phyloP scores from a whole-genome alignment of 2,888 invertebrate species.

The Scaptomyza caliginosa region DNA sequence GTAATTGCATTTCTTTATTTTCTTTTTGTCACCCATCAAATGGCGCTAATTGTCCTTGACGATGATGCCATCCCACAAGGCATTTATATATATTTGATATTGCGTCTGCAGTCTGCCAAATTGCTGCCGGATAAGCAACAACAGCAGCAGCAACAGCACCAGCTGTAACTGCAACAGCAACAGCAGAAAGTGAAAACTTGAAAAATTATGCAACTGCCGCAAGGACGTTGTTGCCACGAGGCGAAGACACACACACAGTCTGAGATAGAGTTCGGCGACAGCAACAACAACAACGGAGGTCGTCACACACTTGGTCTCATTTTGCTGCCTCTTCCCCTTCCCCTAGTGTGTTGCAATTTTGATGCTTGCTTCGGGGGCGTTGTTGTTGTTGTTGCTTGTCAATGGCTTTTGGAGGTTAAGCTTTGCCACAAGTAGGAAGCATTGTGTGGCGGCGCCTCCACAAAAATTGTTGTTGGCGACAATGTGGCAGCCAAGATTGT shows the following conservation, averaged over 20 bases:
- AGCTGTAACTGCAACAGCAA: constrained; percentile 22
- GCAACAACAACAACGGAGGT: constrained; percentile 53
- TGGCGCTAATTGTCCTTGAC: constrained; percentile 75
- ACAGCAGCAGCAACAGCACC: constrained; percentile 27
- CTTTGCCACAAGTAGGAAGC: constrained; percentile 70
- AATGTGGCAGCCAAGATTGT: constrained; percentile 54
- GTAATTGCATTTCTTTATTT: constrained; percentile 1
- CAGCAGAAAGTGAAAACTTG: constrained; percentile 73
- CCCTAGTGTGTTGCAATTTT: constrained; percentile 56
- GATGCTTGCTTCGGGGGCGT: constrained; percentile 66
- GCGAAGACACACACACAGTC: constrained; percentile 21
- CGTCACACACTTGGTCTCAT: constrained; percentile 78
- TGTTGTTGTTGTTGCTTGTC: constrained; percentile 37
- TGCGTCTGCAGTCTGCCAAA: constrained; percentile 63
- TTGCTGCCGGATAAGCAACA: constrained; percentile 71
- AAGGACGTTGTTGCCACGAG: constrained; percentile 77
- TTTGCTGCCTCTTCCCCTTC: constrained; percentile 35
- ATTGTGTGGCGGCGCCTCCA: constrained; percentile 63
- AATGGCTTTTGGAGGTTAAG: constrained; percentile 70
- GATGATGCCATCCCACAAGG: constrained; percentile 72
- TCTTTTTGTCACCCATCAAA: constrained; percentile 59
- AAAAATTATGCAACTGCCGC: constrained; percentile 77
- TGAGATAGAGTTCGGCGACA: constrained; percentile 36
- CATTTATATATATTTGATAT: constrained; percentile 41
- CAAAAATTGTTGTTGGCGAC: constrained; percentile 60